Evolutionary conservation across 2,888 invertebrate genomes (phyloP), one percentile per base, ranked within the genome.

Genomic region (Mesodorylaimus sp.): DNA sequence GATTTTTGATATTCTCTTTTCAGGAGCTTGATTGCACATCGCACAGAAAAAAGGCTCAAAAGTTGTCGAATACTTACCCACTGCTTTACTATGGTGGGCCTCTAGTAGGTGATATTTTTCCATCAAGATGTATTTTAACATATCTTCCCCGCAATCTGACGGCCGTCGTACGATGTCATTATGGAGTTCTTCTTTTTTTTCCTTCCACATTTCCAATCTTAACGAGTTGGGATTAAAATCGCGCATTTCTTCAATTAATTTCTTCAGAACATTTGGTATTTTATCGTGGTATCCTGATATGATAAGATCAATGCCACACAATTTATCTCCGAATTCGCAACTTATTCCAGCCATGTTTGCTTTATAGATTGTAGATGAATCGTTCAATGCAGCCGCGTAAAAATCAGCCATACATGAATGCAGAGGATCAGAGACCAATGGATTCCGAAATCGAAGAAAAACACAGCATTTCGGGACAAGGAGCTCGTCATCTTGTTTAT

Each of bases 201-300:
- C 59, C 51, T 88, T 88, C 46, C 81, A 70, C 55, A 84, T 81
- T 53, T 79, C 77, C 65, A 85, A 86, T 56, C 91, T 72, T 60
- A 83, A 78, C 0, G 79, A 78, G 63, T 89, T 81, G 19, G 85
- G 75, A 57, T 78, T 76, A 67, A 91, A 89, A 57, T 77, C 73
- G 0, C 83, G 78, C 66, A 93, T 71, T 59, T 79, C 79, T 32
- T 88, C 83, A 55, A 93, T 72, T 1, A 93, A 78, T 72, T 85
- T 87, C 56, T 81, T 77, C 46, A 93, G 68, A 1, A 93, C 68
- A 3, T 70, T 61, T 45, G 62, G 59, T 53, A 69, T 68, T 60
- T 95, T 95, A 67, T 88, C 81, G 63, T 81, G 87, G 68, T 88
- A 95, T 0, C 95, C 95, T 48, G 78, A 77, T 50, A 89, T 26